Conservation (phyloP, 2,113 vertebrate genomes). For the Nestor notabilis region DNA sequence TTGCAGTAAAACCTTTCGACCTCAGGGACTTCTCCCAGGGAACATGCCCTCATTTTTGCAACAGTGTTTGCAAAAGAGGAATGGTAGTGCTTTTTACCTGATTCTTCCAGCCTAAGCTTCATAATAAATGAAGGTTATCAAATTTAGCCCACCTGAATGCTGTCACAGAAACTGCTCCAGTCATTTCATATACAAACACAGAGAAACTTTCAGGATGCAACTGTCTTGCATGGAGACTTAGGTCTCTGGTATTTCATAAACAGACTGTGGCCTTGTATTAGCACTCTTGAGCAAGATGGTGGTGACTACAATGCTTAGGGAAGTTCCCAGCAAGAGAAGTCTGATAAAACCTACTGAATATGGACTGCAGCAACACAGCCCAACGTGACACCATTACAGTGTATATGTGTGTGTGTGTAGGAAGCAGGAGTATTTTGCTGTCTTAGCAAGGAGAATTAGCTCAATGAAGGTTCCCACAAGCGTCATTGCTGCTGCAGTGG, state of each 20-base stretch:
- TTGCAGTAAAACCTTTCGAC: slow-evolving; percentile 1
- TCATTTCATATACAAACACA: background rate
- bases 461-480: background rate
- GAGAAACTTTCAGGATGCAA: background rate
- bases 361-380: background rate
- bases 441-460: background rate
- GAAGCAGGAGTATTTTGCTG: background rate
- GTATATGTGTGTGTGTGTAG: background rate
- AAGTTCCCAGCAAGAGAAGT: background rate
- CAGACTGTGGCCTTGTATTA: background rate
- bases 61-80: background rate
- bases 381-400: background rate
- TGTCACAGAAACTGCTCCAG: background rate
- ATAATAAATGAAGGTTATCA: background rate
- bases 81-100: background rate
- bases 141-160: background rate
- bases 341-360: background rate
- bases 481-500: background rate
- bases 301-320: background rate
- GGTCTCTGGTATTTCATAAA: background rate
- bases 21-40: background rate
- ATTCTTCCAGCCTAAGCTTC: background rate
- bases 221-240: background rate
- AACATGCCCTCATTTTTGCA: background rate
- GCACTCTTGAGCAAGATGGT: background rate